Conservation (phyloP, 1,140 invertebrate species). For the Aphelenchoides avenae region DNA sequence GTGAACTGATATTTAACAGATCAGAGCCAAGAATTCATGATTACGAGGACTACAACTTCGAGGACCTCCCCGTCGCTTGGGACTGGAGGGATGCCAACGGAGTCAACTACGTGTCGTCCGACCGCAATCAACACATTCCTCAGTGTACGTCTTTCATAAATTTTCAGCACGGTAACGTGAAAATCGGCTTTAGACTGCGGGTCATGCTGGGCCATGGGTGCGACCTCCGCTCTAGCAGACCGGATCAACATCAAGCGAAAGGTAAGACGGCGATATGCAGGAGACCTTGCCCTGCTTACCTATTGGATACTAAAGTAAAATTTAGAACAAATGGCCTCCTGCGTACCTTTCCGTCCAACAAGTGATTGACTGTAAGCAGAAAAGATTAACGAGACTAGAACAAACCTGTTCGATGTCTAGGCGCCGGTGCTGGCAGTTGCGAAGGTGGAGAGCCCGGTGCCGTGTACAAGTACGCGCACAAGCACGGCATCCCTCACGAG, state of each 20-base stretch:
- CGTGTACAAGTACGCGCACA: constrained; percentile 61
- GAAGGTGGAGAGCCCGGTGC: constrained; percentile 60
- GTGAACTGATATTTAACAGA: constrained; percentile 11
- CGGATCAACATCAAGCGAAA: constrained; percentile 64
- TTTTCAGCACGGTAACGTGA: not conserved
- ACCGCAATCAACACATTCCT: constrained; percentile 61
- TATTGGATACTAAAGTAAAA: no score
- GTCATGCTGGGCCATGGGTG: constrained; percentile 63
- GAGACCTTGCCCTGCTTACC: no score
- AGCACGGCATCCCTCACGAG: constrained; percentile 63
- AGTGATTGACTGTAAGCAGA: constrained; percentile 64
- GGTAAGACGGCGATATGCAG: constrained; percentile 61
- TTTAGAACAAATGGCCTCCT: constrained; percentile 53
- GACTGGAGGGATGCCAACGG: constrained; percentile 64
- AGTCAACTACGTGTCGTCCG: constrained; percentile 61
- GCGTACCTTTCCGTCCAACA: constrained; percentile 61
- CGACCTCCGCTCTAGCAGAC: constrained; percentile 61
- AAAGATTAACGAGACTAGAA: no score
- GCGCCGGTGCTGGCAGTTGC: constrained; percentile 60
- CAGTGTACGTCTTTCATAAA: constrained; percentile 39
- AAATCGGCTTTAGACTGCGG: constrained; percentile 61
- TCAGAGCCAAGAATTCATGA: constrained; percentile 22
- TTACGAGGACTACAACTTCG: constrained; percentile 36
- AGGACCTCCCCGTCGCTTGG: constrained; percentile 59
- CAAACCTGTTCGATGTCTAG: no score